These are phyloP conservation scores for rabbit (Oryctolagus cuniculus) DNA, from an alignment of 2,113 vertebrate species.

Conservation along the genomic window mOryCun1.1 NC_091442.1:46275501-46276000, in stretches of 20 bases:
- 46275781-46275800: constrained; percentile 66
- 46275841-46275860: constrained; percentile 72
- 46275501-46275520: too few relatives aligned
- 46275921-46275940: neutral
- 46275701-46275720: constrained; percentile 57
- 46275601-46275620: constrained; percentile 29
- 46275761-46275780: constrained; percentile 66
- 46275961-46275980: constrained; percentile 40
- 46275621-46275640: constrained; percentile 43
- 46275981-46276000: constrained; percentile 44
- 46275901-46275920: neutral
- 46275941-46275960: constrained; percentile 32
- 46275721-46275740: constrained; percentile 38
- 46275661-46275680: neutral
- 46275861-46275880: constrained; percentile 1
- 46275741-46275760: constrained; percentile 53
- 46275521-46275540: too few relatives aligned
- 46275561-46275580: neutral
- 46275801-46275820: constrained; percentile 71
- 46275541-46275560: neutral
- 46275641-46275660: constrained; percentile 51
- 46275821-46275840: constrained; percentile 4
- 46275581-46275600: constrained; percentile 49
- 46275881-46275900: neutral
- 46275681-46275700: neutral